A percentile compares a stretch with the other conserved stretches of the same genome.
phyloP scores from a whole-genome alignment of 2,888 invertebrate genomes.

The Drosophila hamatofila region DNA sequence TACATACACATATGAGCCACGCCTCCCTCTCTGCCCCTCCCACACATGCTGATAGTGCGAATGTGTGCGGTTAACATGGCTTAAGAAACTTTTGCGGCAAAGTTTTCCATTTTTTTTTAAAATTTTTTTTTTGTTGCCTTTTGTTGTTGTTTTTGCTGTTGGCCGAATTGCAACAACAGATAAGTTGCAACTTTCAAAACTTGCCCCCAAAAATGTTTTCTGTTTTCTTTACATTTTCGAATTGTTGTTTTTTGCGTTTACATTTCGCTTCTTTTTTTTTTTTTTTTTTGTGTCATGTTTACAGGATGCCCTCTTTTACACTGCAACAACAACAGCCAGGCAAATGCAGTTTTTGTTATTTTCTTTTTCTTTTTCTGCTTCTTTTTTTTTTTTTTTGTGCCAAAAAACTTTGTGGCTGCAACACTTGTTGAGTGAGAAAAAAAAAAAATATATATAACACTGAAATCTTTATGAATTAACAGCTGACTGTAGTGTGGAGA shows the following conservation, averaged over 20 bases:
- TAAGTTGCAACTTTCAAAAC: conserved; percentile 82
- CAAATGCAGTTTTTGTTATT: conserved; percentile 61
- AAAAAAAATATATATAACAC: conserved; percentile 6
- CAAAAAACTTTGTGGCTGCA: conserved; percentile 25
- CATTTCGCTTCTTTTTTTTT: not conserved
- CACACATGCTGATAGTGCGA: conserved; percentile 61
- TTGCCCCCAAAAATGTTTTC: conserved; percentile 71
- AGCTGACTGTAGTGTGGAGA: conserved; percentile 5
- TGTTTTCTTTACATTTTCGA: conserved; percentile 67
- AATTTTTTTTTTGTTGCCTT: not conserved
- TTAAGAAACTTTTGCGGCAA: conserved; percentile 77
- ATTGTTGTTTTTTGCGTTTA: conserved; percentile 38
- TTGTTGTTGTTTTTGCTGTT: conserved; percentile 1
- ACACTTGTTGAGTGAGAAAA: conserved; percentile 63
- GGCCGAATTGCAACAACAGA: conserved; percentile 68
- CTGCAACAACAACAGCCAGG: conserved; percentile 10
- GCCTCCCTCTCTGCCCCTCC: not conserved
- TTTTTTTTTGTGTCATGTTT: conserved; percentile 59
- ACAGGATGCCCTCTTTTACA: conserved; percentile 35
- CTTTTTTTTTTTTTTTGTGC: conserved; percentile 3
- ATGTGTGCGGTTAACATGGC: conserved; percentile 81
- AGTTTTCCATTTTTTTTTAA: conserved; percentile 25
- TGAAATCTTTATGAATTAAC: conserved; percentile 61
- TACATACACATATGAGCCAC: conserved; percentile 52
- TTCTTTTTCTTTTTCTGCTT: conserved; percentile 39